Evolutionary conservation across 2,797 vertebrate species (phyloP), one percentile per base, ranked within the genome.

Genomic region (Apodemus agrarius): DNA sequence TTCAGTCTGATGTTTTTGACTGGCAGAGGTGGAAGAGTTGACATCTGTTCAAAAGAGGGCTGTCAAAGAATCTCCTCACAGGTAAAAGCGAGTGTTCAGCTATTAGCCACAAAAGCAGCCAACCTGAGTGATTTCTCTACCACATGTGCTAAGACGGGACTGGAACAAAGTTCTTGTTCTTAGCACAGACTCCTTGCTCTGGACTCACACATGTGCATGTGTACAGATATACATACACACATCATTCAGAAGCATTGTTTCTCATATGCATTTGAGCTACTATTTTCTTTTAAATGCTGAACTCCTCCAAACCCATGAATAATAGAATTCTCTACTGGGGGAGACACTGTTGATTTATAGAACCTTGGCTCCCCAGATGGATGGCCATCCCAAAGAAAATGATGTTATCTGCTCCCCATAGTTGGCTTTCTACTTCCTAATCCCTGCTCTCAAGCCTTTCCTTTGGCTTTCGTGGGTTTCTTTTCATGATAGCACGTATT

Each of bases 231-330:
- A 29, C 4, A 8, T 26, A 43, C 69, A 74, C 63, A 67, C 2
- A 12, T 52, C 75, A 81, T 63, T 94, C 46, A 93, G 81, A 96
- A 43, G 26, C 69, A 90, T 75, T 88, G 75, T 24, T 92, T 98
- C 97, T 95, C 96, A 82, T 80, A 83, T 7, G 1, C 31, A 67
- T 86, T 92, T 80, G 24, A 96, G 10, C 74, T 93, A 2, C 4
- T 0, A 90, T 74, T 78, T 4, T 78, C 29, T 89, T 85, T 83
- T 79, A 12, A 72, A 89, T 6, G 65, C 67, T 95, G 96, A 98
- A 97, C 97, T 98, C 67, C 90, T 97, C 46, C 81, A 97, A 97
- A 98, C 91, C 95, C 94, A 95, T 46, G 49, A 1, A 95, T 96
- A 78, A 86, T 97, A 91, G 96, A 97, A 96, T 94, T 97, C 90